Evolutionary conservation across 2,888 invertebrate species (phyloP).

Genomic region (Octodonta nipae): DNA sequence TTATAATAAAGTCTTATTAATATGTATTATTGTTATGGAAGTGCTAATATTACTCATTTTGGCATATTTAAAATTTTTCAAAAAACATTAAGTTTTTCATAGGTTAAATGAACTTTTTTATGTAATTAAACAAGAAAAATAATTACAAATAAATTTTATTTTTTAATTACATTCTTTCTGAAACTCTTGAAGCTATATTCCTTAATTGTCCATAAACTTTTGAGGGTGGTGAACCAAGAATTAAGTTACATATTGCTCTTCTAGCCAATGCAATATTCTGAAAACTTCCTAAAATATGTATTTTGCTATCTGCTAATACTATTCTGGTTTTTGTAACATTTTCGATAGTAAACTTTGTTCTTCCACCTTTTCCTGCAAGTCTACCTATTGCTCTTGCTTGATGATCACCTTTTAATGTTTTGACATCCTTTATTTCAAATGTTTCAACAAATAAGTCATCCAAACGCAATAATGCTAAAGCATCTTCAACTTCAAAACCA

Average conservation of each 20-base stretch:
- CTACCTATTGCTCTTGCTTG: constrained; percentile 92
- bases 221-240: constrained; percentile 91
- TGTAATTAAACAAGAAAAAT: background rate
- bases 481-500: constrained; percentile 96
- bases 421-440: constrained; percentile 94
- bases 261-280: constrained; percentile 92
- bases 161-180: constrained; percentile 57
- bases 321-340: constrained; percentile 97
- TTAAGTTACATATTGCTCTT: constrained; percentile 88
- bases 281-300: constrained; percentile 93
- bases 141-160: constrained; percentile 1
- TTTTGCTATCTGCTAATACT: constrained; percentile 89
- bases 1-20: constrained; percentile 61
- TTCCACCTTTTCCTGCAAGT: constrained; percentile 90
- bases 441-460: constrained; percentile 95
- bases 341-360: constrained; percentile 96
- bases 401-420: constrained; percentile 89
- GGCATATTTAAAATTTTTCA: constrained; percentile 50
- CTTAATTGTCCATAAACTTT: constrained; percentile 94
- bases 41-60: constrained; percentile 47
- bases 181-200: constrained; percentile 68
- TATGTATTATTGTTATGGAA: constrained; percentile 61
- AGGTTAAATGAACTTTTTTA: background rate
- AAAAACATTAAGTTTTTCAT: constrained; percentile 8
- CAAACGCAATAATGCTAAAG: constrained; percentile 79